Conservation (phyloP, 2,888 invertebrate genomes). For the Drosophila conformis region DNA sequence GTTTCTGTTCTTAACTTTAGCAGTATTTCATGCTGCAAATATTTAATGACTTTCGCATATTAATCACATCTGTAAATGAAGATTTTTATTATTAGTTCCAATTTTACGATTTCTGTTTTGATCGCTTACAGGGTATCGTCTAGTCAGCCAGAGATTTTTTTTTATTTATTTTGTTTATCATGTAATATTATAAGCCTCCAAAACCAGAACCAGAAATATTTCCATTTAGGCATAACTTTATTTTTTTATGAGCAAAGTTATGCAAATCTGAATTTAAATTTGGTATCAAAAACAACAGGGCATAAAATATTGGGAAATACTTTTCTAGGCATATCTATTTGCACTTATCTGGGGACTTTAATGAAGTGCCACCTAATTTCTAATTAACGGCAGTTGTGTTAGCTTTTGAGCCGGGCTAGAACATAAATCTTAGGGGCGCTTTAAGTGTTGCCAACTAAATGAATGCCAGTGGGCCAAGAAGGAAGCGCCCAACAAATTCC, state of each 20-base stretch:
- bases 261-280: not conserved
- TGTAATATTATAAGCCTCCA: not conserved
- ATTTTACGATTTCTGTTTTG: not conserved
- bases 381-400: constrained; percentile 66
- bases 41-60: not conserved
- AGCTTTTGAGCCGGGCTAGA: constrained; percentile 12
- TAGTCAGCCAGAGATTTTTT: not conserved
- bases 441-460: constrained; percentile 51
- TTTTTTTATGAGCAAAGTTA: not conserved
- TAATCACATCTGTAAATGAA: not conserved
- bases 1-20: not conserved
- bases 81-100: not conserved
- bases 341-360: constrained; percentile 1
- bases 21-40: not conserved
- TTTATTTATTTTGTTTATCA: too few species aligned
- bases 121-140: not conserved
- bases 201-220: constrained; percentile 2
- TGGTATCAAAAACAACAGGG: not conserved
- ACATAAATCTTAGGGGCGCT: constrained; percentile 65
- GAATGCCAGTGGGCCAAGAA: constrained; percentile 20
- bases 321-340: not conserved
- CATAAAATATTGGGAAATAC: not conserved
- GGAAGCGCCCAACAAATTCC: constrained; percentile 28
- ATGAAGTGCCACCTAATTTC: constrained; percentile 57
- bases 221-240: not conserved